A percentile compares a stretch with the other conserved stretches of the same genome.
Evolutionary conservation across 30 jellyfish, hydroid and myxozoan species (phyloP).

Genomic region (Aurelia sp.): DNA sequence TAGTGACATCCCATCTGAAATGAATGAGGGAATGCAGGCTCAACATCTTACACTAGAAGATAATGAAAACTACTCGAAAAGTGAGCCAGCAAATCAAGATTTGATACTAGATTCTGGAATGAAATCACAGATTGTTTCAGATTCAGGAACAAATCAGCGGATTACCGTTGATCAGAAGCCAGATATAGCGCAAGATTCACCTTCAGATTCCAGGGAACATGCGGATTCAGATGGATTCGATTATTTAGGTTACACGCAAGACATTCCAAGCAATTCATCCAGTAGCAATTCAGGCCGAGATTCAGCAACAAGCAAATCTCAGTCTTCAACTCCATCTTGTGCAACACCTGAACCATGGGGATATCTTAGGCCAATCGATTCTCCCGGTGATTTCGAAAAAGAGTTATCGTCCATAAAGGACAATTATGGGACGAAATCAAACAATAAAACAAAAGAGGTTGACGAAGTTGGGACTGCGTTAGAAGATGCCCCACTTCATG

Average conservation of each 20-base stretch:
- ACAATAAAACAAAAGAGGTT: neutral
- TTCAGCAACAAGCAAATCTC: constrained; percentile 22
- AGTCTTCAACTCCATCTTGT: constrained; percentile 27
- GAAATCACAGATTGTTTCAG: neutral
- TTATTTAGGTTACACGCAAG: constrained; percentile 14
- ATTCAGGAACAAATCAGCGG: neutral
- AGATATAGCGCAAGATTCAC: too few relatives aligned
- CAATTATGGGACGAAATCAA: constrained; percentile 22
- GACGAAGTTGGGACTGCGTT: constrained; percentile 20
- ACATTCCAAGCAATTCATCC: constrained; percentile 4
- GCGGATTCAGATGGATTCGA: constrained; percentile 12
- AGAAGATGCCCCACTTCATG: constrained; percentile 25
- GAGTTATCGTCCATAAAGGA: constrained; percentile 45
- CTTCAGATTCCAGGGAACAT: neutral
- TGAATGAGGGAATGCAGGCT: neutral
- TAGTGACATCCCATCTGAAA: neutral
- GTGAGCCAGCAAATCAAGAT: too few relatives aligned
- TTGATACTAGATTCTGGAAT: too few relatives aligned
- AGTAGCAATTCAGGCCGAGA: constrained; percentile 46
- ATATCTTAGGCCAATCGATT: constrained; percentile 50
- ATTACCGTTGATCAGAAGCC: too few relatives aligned
- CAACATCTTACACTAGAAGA: too few relatives aligned
- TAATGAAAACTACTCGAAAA: too few relatives aligned
- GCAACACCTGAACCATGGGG: constrained; percentile 63
- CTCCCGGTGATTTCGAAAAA: constrained; percentile 65